These are phyloP conservation scores for Prosapia bicincta DNA, from an alignment of 2,888 invertebrate species.

Conservation along the genomic window DNA sequence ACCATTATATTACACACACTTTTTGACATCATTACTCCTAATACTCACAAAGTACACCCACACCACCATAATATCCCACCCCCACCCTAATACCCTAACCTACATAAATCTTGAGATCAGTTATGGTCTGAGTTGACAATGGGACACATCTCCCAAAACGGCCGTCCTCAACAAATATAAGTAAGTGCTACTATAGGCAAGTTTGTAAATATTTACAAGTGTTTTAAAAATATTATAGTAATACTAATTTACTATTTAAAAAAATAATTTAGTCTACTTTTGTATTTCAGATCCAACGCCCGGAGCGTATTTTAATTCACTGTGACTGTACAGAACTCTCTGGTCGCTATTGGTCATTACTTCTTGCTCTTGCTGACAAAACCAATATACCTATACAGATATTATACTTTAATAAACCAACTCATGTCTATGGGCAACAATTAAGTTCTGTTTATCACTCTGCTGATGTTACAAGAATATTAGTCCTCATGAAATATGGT, in stretches of 20 bases:
- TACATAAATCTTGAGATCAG: no score
- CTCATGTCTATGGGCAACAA: slow-evolving; percentile 45
- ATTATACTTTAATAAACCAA: slow-evolving; percentile 40
- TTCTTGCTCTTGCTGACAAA: slow-evolving; percentile 31
- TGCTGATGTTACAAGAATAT: slow-evolving; percentile 45
- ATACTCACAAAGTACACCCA: no score
- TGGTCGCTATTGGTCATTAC: slow-evolving; percentile 40
- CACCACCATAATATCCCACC: no score
- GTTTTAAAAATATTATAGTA: not conserved
- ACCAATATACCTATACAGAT: slow-evolving; percentile 31
- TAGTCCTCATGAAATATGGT: slow-evolving; percentile 43
- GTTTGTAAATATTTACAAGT: no score
- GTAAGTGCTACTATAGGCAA: no score
- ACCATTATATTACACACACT: no score
- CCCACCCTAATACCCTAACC: no score
- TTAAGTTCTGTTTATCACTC: slow-evolving; percentile 45
- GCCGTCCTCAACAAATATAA: no score
- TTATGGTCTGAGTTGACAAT: no score
- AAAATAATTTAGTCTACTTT: not conserved
- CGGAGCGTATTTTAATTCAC: slow-evolving; percentile 43
- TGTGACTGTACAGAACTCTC: slow-evolving; percentile 39
- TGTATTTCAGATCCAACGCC: slow-evolving; percentile 28
- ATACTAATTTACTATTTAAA: no score
- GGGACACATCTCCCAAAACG: no score
- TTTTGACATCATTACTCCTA: no score